Evolutionary conservation across 2,888 invertebrate genomes (phyloP).

Genomic region (Eurytoma californica): DNA sequence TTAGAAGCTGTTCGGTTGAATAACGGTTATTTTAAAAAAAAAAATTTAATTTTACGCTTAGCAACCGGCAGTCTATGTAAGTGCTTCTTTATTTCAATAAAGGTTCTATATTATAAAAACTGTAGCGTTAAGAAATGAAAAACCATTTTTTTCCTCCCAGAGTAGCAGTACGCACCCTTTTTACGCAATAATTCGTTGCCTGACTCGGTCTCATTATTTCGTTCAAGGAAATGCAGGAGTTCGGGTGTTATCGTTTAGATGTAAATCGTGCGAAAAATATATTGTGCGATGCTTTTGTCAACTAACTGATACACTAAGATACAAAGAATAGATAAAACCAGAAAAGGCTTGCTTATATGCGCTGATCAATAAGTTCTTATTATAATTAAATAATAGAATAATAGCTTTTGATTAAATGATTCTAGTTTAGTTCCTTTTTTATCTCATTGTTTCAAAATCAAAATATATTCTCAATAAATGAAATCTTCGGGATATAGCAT

Average conservation of each 20-base stretch:
- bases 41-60: no score
- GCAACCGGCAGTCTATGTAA: no score
- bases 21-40: neutral
- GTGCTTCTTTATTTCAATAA: no score
- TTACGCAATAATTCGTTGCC: slow-evolving; percentile 42
- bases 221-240: slow-evolving; percentile 24
- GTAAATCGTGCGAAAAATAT: slow-evolving; percentile 50
- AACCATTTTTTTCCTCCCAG: no score
- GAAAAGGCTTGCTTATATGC: no score
- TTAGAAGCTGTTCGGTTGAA: neutral
- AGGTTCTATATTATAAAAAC: no score
- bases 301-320: neutral
- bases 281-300: slow-evolving; percentile 13
- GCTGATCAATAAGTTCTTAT: neutral
- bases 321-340: no score
- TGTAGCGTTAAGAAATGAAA: no score
- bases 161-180: neutral
- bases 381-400: neutral
- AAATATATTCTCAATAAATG: no score
- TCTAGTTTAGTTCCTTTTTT: no score
- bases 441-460: no score
- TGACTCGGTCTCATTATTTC: slow-evolving; percentile 47
- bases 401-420: neutral
- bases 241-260: slow-evolving; percentile 47
- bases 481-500: no score